These are phyloP conservation scores for Malthinus seriepunctatus DNA, from an alignment of 2,888 invertebrate species.

Conservation along the genomic window DNA sequence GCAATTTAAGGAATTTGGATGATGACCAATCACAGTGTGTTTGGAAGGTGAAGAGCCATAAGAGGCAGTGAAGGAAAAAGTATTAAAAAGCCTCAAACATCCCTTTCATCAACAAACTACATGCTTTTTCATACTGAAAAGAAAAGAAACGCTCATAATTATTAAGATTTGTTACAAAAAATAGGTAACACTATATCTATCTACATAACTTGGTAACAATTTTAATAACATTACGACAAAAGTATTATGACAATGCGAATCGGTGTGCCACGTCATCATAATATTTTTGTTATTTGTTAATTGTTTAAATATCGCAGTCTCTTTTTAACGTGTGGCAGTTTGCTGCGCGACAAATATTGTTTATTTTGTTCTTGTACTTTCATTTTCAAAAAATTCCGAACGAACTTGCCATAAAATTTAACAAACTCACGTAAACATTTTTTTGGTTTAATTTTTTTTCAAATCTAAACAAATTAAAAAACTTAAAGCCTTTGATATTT, in stretches of 20 bases:
- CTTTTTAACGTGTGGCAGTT: conserved; percentile 49
- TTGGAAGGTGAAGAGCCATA: conserved; percentile 32
- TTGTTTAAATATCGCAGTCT: conserved; percentile 57
- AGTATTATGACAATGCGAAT: conserved; percentile 50
- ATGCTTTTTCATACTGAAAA: conserved; percentile 38
- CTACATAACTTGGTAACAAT: conserved; percentile 53
- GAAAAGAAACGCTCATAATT: conserved; percentile 30
- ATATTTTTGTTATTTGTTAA: conserved; percentile 55
- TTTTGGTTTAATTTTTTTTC: conserved; percentile 3
- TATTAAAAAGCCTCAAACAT: conserved; percentile 45
- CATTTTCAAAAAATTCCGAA: conserved; percentile 23
- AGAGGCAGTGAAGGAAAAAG: conserved; percentile 27
- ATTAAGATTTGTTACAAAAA: conserved; percentile 50
- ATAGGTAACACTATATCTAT: conserved; percentile 52
- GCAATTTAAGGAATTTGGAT: conserved; percentile 55
- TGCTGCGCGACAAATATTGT: conserved; percentile 39
- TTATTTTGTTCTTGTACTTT: conserved; percentile 13
- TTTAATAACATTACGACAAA: conserved; percentile 50
- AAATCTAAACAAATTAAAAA: conserved; percentile 8
- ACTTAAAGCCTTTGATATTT: conserved; percentile 3
- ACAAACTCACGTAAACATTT: conserved; percentile 11
- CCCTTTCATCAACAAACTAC: conserved; percentile 43
- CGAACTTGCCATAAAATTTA: conserved; percentile 9
- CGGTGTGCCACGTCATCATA: conserved; percentile 48
- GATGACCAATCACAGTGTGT: conserved; percentile 49